These are phyloP conservation scores for Melanotus villosus DNA, from an alignment of 2,888 invertebrate species.

Conservation along the genomic window DNA sequence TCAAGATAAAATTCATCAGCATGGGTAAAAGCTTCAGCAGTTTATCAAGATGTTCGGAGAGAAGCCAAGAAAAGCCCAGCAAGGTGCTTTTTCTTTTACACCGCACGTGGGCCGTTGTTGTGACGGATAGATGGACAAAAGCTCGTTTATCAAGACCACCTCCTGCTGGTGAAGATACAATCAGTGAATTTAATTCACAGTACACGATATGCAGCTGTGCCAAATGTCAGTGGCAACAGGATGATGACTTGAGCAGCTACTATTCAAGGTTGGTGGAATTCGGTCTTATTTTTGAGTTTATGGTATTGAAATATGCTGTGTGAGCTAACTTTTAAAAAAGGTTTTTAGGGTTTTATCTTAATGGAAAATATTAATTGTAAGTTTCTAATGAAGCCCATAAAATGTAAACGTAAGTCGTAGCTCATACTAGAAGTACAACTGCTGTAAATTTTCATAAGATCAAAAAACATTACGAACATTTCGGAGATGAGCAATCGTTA, in stretches of 20 bases:
- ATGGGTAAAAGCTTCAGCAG: conserved; percentile 49
- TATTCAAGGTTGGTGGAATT: conserved; percentile 53
- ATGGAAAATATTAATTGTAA: no score
- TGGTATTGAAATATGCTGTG: no score
- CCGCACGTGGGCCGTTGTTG: conserved; percentile 64
- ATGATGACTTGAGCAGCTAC: conserved; percentile 50
- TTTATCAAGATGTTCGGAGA: conserved; percentile 42
- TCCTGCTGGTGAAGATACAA: conserved; percentile 29
- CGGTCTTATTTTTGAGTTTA: no score
- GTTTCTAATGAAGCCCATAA: no score
- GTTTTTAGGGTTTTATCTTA: no score
- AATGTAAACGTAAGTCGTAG: no score
- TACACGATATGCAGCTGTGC: conserved; percentile 64
- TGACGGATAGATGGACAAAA: conserved; percentile 59
- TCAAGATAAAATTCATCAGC: not conserved
- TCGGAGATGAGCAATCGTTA: no score
- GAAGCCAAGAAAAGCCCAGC: conserved; percentile 46
- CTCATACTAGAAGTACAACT: no score
- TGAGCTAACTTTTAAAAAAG: no score
- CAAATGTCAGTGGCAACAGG: conserved; percentile 62
- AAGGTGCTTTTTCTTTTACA: conserved; percentile 62
- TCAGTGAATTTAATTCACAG: conserved; percentile 60
- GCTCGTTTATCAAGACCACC: conserved; percentile 43
- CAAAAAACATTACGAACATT: no score
- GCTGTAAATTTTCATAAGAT: no score